A percentile compares a stretch with the other conserved stretches of the same genome.
Evolutionary conservation across 2,113 vertebrate genomes (phyloP).

Genomic region (Pleuronectes platessa): DNA sequence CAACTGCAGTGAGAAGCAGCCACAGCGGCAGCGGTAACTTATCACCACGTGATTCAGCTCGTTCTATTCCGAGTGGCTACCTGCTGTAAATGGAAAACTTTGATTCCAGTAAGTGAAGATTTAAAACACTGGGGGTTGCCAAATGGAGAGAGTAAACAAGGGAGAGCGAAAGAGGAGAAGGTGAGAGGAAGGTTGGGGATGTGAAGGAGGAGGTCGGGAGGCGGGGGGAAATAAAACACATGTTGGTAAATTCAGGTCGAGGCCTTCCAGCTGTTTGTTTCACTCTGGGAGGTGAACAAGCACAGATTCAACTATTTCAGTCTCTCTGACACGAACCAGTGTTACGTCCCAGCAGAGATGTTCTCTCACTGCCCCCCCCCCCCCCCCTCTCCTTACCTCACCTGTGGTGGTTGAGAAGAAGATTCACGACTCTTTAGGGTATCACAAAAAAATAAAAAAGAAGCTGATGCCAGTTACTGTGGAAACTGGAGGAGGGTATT

Average conservation of each 20-base stretch:
- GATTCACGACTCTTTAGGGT: constrained; percentile 4
- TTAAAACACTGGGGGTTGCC: constrained; percentile 1
- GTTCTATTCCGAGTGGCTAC: constrained; percentile 12
- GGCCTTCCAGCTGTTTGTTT: background rate
- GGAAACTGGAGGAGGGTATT: constrained; percentile 10
- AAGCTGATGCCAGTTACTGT: constrained; percentile 13
- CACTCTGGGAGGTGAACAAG: background rate
- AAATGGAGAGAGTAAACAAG: constrained; percentile 13
- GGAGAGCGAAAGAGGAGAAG: constrained; percentile 2
- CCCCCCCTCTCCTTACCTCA: background rate
- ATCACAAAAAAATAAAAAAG: background rate
- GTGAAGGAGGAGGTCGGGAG: background rate
- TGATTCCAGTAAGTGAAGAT: constrained; percentile 16
- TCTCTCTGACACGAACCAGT: too few relatives aligned
- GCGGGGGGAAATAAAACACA: background rate
- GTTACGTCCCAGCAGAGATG: too few relatives aligned
- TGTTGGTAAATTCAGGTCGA: background rate
- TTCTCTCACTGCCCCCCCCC: too few relatives aligned
- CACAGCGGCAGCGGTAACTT: constrained; percentile 14
- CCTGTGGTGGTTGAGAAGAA: background rate
- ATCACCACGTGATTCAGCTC: constrained; percentile 16
- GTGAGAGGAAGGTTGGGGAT: constrained; percentile 9
- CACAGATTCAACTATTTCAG: background rate
- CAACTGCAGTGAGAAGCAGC: constrained; percentile 12
- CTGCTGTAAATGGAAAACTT: constrained; percentile 26